Evolutionary conservation across 2,888 invertebrate genomes (phyloP).

Genomic region (Andrena praecox): DNA sequence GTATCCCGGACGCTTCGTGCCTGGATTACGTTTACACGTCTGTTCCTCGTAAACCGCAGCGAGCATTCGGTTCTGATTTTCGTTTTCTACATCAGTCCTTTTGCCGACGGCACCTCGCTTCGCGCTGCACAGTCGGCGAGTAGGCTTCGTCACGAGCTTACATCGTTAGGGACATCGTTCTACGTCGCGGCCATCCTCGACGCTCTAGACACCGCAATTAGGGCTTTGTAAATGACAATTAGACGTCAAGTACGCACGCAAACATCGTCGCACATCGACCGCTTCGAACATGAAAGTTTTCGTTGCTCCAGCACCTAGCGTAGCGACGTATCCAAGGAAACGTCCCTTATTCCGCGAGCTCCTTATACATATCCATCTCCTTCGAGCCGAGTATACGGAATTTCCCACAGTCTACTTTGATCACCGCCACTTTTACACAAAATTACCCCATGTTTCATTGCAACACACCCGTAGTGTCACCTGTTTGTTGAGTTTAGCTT

Average conservation of each 20-base stretch:
- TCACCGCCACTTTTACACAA: background rate
- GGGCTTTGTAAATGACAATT: slow-evolving; percentile 26
- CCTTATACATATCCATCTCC: no score
- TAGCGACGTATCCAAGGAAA: background rate
- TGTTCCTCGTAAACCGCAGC: slow-evolving; percentile 45
- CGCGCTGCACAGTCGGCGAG: slow-evolving; percentile 51
- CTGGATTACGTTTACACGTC: slow-evolving; percentile 30
- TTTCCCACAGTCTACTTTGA: background rate
- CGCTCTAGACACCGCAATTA: slow-evolving; percentile 29
- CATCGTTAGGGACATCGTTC: background rate
- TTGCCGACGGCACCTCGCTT: slow-evolving; percentile 60
- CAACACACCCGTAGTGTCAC: background rate
- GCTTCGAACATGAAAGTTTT: slow-evolving; percentile 24
- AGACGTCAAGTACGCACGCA: slow-evolving; percentile 26
- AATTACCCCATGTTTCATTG: background rate
- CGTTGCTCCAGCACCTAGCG: slow-evolving; percentile 12
- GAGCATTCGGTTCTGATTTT: slow-evolving; percentile 37
- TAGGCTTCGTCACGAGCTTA: slow-evolving; percentile 40
- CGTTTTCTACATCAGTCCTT: slow-evolving; percentile 13
- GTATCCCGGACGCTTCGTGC: slow-evolving; percentile 62
- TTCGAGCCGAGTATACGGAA: no score
- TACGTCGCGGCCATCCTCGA: background rate
- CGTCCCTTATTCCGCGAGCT: background rate
- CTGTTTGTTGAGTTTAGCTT: slow-evolving; percentile 17
- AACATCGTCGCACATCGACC: slow-evolving; percentile 33